Evolutionary conservation across 2,797 vertebrate species (phyloP).

Genomic region (Anas bahamensis): DNA sequence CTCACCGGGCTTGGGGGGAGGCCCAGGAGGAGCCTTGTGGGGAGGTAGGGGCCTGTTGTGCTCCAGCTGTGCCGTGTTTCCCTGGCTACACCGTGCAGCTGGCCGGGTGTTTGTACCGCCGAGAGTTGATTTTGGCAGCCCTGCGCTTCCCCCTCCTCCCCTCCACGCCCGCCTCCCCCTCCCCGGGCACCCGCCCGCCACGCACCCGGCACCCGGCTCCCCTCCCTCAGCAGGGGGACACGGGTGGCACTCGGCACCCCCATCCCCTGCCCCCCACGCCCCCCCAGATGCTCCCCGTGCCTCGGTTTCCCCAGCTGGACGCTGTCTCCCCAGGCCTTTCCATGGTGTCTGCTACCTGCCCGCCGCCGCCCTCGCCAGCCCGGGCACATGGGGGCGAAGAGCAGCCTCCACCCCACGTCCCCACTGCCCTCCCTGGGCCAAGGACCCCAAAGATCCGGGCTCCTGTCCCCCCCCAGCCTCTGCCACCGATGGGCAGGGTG

Average conservation of each 20-base stretch:
- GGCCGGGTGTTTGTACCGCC: slow-evolving; percentile 62
- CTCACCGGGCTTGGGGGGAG: not conserved
- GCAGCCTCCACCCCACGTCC: not conserved
- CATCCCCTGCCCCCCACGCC: not conserved
- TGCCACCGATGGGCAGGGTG: not conserved
- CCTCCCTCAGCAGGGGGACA: accelerated
- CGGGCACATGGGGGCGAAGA: not conserved
- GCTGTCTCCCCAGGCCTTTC: not conserved
- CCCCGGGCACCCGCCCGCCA: not conserved
- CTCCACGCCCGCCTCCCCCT: not conserved
- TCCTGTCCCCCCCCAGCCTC: not conserved
- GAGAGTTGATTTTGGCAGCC: slow-evolving; percentile 67
- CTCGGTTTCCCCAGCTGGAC: slow-evolving; percentile 4
- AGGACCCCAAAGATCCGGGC: accelerated
- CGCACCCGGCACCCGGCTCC: not conserved
- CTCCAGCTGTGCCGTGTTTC: slow-evolving; percentile 67
- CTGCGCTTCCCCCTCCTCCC: not conserved
- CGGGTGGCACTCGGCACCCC: not conserved
- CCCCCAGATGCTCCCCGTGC: not conserved
- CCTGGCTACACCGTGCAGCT: slow-evolving; percentile 64
- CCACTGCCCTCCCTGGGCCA: not conserved
- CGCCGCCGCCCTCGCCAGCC: not conserved
- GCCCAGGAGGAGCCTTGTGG: slow-evolving; percentile 35
- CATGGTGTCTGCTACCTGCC: not conserved
- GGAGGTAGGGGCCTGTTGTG: slow-evolving; percentile 47